Conservation (phyloP, 1,140 invertebrate genomes). For the Mercenaria mercenaria region DNA sequence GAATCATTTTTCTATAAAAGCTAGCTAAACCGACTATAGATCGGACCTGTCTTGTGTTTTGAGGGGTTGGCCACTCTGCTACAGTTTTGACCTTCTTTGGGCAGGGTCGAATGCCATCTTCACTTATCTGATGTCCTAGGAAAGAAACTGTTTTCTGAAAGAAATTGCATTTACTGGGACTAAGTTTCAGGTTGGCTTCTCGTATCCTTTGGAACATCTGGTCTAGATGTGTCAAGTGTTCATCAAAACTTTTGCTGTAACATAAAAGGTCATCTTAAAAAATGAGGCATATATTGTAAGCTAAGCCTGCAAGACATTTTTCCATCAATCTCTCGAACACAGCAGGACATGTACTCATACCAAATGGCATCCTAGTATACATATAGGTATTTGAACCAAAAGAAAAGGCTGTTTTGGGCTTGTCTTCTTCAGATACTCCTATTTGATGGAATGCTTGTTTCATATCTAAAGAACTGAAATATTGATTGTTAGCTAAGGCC, state of each 20-base stretch:
- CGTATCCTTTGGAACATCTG: neutral
- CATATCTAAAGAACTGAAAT: no score
- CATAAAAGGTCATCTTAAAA: conserved; percentile 16
- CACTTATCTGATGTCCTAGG: conserved; percentile 1
- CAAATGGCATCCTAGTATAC: conserved; percentile 2
- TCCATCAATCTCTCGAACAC: neutral
- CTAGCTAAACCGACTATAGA: neutral
- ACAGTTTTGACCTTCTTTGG: neutral
- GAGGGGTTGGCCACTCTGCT: neutral
- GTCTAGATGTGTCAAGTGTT: neutral
- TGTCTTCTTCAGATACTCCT: neutral
- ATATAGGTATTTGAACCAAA: conserved; percentile 1
- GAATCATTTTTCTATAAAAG: conserved; percentile 4
- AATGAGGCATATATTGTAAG: conserved; percentile 21
- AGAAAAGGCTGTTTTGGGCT: conserved; percentile 12
- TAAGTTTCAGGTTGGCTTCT: neutral
- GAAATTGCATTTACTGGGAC: conserved; percentile 31
- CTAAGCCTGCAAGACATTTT: conserved; percentile 21
- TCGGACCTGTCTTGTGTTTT: conserved; percentile 6
- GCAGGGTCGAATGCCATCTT: neutral
- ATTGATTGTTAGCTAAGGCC: no score
- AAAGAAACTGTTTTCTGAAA: conserved; percentile 11
- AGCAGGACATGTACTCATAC: neutral
- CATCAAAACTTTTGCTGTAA: neutral
- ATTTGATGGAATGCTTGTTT: conserved; percentile 3